phyloP scores from a whole-genome alignment of 2,888 invertebrate species.

The Agrochola macilenta region DNA sequence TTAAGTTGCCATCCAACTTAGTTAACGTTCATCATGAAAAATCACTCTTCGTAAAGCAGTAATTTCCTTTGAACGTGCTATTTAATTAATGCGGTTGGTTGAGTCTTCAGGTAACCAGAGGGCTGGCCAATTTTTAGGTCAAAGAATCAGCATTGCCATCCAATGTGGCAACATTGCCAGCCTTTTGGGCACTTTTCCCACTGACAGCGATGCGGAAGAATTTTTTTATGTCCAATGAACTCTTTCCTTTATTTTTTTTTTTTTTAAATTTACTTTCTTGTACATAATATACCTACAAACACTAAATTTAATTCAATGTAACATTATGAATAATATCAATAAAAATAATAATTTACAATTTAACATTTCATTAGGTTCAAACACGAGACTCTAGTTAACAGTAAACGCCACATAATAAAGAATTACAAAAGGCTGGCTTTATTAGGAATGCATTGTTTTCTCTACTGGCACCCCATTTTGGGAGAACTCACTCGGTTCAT shows the following conservation, averaged over 20 bases:
- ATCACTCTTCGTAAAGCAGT: conserved; percentile 10
- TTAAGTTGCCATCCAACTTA: not conserved
- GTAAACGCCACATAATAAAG: not conserved
- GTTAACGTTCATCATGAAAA: conserved; percentile 16
- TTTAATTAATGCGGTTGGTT: conserved; percentile 11
- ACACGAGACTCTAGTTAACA: conserved; percentile 44
- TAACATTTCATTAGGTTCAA: conserved; percentile 48
- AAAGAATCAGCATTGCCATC: too few species aligned
- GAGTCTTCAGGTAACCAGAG: too few species aligned
- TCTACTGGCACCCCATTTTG: not conserved
- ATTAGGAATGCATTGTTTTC: not conserved
- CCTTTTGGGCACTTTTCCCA: too few species aligned
- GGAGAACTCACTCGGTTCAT: not conserved
- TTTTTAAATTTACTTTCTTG: too few species aligned
- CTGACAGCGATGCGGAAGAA: too few species aligned
- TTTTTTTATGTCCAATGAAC: too few species aligned
- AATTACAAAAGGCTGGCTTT: conserved; percentile 10
- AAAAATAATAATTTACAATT: conserved; percentile 34
- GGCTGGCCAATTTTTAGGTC: too few species aligned
- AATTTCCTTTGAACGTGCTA: conserved; percentile 29
- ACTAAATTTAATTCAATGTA: too few species aligned
- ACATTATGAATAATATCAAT: too few species aligned
- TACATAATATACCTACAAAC: too few species aligned
- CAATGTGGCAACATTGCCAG: too few species aligned
- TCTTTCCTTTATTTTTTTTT: too few species aligned